Base-by-base conservation (phyloP, 2,113 vertebrate genomes). In the Rynchops niger region DNA sequence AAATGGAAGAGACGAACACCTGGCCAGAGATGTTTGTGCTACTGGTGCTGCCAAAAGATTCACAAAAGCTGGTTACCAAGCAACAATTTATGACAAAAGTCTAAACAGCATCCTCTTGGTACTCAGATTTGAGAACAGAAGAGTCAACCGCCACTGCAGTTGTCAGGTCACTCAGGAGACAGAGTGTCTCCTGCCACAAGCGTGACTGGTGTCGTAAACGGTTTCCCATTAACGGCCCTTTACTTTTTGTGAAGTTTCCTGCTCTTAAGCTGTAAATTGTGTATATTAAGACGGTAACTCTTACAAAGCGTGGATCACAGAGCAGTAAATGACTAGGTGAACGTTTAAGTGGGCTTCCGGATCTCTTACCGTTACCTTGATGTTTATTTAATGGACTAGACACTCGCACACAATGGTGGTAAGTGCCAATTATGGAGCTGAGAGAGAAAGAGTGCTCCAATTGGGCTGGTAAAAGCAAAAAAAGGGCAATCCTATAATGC, bases 311-410 rank as follows among this genome's bases (percentile, higher is more conserved):
- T n/a, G 45, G 49, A 73, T 94, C 79, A 82, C 62, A 43, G 38
- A 72, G 53, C 3, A 1, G 42, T 93, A 90, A 87, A 77, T 27
- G 74, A 88, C 53, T 43, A 62, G 49, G 42, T 93, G 89, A 93
- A 93, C 0, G 2, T 65, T 92, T 65, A 94, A 95, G 81, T 40
- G 65, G 70, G 45, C 32, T 95, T 94, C 77, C 84, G 47, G 23
- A 91, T 86, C 86, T 88, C 80, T 71, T 89, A 29, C 43, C 32
- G 19, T 82, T 90, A 80, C 34, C 56, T 25, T 88, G 81, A 77
- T 95, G 80, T 76, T 87, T 80, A 89, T 94, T 95, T 95, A 96
- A 93, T 77, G 65, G 70, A 91, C 81, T 79, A 93, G 73, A 56
- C 58, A 52, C 34, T 69, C 2, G 0, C 43, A 85, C 43, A 87